A percentile compares a stretch with the other conserved stretches of the same genome.
These are phyloP conservation scores for Arenaria interpres DNA, from an alignment of 2,113 vertebrate genomes.

Conservation along the genomic window DNA sequence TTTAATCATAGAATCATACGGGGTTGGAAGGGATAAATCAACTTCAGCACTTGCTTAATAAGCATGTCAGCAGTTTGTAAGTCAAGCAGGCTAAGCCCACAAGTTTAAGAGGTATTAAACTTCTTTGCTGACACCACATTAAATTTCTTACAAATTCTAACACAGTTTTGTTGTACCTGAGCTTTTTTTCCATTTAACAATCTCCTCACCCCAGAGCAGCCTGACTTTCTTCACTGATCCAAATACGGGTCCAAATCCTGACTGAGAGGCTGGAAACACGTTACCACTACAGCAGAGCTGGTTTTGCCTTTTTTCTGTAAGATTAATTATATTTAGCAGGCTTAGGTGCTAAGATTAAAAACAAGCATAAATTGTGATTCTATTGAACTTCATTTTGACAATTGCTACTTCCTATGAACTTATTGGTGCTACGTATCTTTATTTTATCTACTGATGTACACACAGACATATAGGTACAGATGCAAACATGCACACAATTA, in stretches of 20 bases:
- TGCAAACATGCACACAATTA: neutral
- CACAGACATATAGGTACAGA: neutral
- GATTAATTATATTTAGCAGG: neutral
- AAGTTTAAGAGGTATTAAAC: neutral
- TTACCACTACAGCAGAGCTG: neutral
- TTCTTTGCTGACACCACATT: neutral
- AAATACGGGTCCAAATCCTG: neutral
- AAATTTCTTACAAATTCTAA: neutral
- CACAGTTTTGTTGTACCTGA: neutral
- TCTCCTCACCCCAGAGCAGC: neutral
- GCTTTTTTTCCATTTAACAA: neutral
- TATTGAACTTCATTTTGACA: neutral
- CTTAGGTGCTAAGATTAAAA: neutral
- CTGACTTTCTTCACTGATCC: neutral
- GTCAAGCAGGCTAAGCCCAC: neutral
- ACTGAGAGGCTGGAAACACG: fast-evolving
- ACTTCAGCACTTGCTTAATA: neutral
- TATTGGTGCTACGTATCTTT: neutral
- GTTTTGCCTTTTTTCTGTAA: neutral
- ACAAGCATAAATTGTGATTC: neutral
- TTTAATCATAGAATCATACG: too few relatives aligned
- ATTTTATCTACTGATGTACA: neutral
- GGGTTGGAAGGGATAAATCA: neutral
- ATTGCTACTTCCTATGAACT: neutral
- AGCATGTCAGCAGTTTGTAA: too few relatives aligned